Evolutionary conservation across 1,140 invertebrate genomes (phyloP), one percentile per base, ranked within the genome.

Genomic region (Meloidogyne floridensis): DNA sequence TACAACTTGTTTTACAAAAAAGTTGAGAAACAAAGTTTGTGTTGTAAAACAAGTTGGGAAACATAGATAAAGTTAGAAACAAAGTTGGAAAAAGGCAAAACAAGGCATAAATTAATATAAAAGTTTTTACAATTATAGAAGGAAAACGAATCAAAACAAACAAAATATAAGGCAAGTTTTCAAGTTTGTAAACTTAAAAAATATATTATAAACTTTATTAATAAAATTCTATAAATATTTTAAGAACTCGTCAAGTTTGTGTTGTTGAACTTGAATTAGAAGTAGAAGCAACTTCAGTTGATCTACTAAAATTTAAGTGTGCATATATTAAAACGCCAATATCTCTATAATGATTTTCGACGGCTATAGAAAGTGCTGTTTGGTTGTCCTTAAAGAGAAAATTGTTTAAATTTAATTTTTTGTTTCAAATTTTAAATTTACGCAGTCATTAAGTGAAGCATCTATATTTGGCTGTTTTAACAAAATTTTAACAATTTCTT

Each of bases 241-340:
- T 65, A 65, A 65, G 59, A 65, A 65, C 59, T 65, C 6, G n/a
- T 65, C n/a, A 15, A n/a, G 59, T 65, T 65, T 32, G 32, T 65
- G 59, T 65, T n/a, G 59, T 65, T n/a, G 15, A 65, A 65, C 15
- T 65, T n/a, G 59, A n/a, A 4, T 11, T 59, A 18, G 59, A n/a
- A 6, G n/a, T n/a, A 6, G 72, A n/a, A 65, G 59, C 15, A 42
- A 42, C n/a, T 81, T 65, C 59, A n/a, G 15, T 80, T 51, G 70
- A 32, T 47, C 83, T 75, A 51, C 82, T 84, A 69, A 80, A 87
- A 74, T 89, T 88, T 43, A 88, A 56, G 73, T 90, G 89, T 3
- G 95, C 95, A 90, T 97, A 97, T 3, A 97, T 92, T 15, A 96
- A 90, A 7, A 97, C 93, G 2, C 95, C 96, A 83, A 97, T 94